Conservation (phyloP, 2,888 invertebrate species). For the Venusia cambrica region DNA sequence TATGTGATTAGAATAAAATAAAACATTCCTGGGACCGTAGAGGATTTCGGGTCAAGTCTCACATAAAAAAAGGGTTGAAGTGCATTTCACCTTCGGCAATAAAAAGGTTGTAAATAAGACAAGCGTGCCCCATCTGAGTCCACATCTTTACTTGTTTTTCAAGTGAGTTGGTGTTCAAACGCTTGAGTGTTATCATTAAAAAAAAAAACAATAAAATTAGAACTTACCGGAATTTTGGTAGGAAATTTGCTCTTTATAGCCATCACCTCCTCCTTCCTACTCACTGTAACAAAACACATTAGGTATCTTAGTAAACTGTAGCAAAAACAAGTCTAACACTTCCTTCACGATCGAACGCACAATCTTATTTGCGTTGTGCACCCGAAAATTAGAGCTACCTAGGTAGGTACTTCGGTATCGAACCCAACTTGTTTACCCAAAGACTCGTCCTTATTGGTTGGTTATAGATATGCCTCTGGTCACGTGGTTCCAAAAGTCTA, state of each 20-base stretch:
- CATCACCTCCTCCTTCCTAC: slow-evolving; percentile 87
- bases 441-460: slow-evolving; percentile 17
- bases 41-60: too few relatives aligned
- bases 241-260: slow-evolving; percentile 90
- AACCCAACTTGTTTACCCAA: slow-evolving; percentile 12
- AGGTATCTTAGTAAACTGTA: slow-evolving; percentile 11
- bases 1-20: too few relatives aligned
- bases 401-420: slow-evolving; percentile 4
- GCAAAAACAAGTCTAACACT: slow-evolving; percentile 13
- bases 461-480: slow-evolving; percentile 28
- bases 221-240: slow-evolving; percentile 89
- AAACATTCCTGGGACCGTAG: too few relatives aligned
- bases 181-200: too few relatives aligned
- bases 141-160: too few relatives aligned
- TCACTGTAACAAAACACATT: slow-evolving; percentile 70
- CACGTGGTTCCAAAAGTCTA: too few relatives aligned
- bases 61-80: too few relatives aligned
- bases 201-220: slow-evolving; percentile 1
- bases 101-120: too few relatives aligned
- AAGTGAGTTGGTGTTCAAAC: too few relatives aligned
- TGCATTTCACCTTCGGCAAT: too few relatives aligned
- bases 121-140: too few relatives aligned
- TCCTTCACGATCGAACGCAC: slow-evolving; percentile 12
- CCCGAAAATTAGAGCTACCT: slow-evolving; percentile 10
- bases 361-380: slow-evolving; percentile 22